Conservation (phyloP, 2,888 invertebrate genomes). For the Agrotis exclamationis region DNA sequence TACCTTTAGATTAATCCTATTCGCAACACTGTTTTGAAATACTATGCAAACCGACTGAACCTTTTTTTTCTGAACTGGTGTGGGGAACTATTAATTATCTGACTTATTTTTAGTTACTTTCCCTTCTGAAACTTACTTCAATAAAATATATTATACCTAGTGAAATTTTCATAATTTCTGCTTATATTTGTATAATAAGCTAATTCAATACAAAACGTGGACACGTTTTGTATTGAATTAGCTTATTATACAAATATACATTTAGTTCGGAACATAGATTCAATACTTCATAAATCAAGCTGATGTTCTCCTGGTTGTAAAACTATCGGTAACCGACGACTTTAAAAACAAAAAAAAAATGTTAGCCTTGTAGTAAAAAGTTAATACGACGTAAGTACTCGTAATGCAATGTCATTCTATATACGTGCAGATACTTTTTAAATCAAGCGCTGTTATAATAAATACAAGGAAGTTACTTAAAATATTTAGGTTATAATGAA, state of each 20-base stretch:
- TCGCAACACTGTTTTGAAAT: constrained; percentile 13
- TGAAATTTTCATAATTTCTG: no score
- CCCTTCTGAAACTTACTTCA: constrained; percentile 1
- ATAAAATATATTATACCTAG: no score
- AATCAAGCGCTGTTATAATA: background rate
- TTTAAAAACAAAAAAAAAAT: background rate
- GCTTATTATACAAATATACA: background rate
- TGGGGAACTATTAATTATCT: no score
- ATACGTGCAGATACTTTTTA: background rate
- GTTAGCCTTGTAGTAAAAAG: background rate
- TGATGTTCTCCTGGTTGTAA: background rate
- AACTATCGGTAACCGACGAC: background rate
- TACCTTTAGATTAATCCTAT: constrained; percentile 13
- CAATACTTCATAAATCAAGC: background rate
- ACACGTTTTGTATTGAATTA: background rate
- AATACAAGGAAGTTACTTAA: background rate
- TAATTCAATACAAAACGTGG: no score
- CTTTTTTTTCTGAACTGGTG: constrained; percentile 23
- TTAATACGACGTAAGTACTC: no score
- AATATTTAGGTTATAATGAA: background rate
- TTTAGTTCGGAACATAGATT: background rate
- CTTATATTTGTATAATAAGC: no score
- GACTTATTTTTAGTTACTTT: no score
- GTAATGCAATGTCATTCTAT: background rate
- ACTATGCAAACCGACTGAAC: constrained; percentile 14